Evolutionary conservation across 2,113 vertebrate species (phyloP).

Genomic region (Vidua macroura): DNA sequence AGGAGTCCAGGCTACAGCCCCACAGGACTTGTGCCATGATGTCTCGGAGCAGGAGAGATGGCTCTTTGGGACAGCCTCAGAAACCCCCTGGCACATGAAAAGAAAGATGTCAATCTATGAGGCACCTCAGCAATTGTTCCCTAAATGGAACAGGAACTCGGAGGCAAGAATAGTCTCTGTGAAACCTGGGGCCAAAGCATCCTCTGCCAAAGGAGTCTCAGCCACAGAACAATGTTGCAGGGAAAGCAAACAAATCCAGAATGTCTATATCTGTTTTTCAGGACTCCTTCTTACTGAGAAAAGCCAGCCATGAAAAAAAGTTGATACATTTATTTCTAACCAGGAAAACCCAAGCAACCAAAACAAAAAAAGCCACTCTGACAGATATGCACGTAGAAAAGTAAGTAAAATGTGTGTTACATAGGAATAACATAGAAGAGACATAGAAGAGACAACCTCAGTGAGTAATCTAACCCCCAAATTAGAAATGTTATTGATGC

Average conservation of each 20-base stretch:
- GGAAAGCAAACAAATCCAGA: background rate
- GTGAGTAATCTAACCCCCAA: background rate
- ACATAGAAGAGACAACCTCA: background rate
- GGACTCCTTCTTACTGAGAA: background rate
- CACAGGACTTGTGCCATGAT: background rate
- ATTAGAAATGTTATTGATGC: background rate
- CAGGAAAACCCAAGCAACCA: background rate
- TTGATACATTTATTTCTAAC: background rate
- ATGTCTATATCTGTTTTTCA: background rate
- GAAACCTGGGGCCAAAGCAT: background rate
- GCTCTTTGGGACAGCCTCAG: background rate
- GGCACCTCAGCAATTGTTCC: background rate
- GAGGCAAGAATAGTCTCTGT: background rate
- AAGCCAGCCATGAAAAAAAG: background rate
- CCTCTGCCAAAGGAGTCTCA: background rate
- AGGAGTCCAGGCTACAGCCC: background rate
- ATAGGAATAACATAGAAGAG: background rate
- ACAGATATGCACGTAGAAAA: background rate
- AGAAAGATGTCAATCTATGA: background rate
- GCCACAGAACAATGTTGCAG: background rate
- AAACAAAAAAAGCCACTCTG: background rate
- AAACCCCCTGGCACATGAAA: background rate
- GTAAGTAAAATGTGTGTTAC: background rate
- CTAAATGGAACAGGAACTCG: background rate
- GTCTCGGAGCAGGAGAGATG: background rate